Base-by-base conservation (phyloP, 2,797 vertebrate genomes). In the Peromyscus nudipes region DNA sequence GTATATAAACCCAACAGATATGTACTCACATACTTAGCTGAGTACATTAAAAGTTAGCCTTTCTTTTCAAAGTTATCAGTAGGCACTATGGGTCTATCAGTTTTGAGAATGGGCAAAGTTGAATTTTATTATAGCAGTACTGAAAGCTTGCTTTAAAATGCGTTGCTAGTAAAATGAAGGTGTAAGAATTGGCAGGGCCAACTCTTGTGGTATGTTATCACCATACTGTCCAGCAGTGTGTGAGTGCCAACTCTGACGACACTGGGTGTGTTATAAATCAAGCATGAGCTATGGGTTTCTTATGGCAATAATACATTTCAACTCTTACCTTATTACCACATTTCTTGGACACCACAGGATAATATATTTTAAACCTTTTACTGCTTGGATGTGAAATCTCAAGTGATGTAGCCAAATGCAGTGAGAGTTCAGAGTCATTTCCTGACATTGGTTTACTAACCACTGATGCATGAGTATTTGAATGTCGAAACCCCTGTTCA, bases 321-420 rank as follows among this genome's bases (percentile, higher is more conserved):
- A 96, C 97, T 97, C 96, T 98, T 98, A 98, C 98, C 98, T 98
- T 98, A 98, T 98, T 98, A 98, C 97, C 88, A 97, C 96, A 96
- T 97, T 98, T 97, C 83, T 98, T 98, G 98, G 98, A 98, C 77
- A 40, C 95, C 87, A n/a, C 0, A 21, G 95, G 95, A 98, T 97
- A 98, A 96, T 98, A 98, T 98, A 89, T 93, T 98, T 97, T 97
- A 89, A 96, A 86, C 21, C 84, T 96, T 98, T 97, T 92, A 91
- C 91, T 97, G 96, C 95, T 97, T 55, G 55, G 93, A 83, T 98
- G 95, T 92, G 94, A 98, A 98, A 98, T 97, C 96, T 97, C 98
- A 86, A 95, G 91, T 95, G 97, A 90, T 0, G 0, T 25, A 95
- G 97, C 98, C 98, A 98, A 98, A 96, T 0, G 0, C 69, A 79